A percentile compares a stretch with the other conserved stretches of the same genome.
Evolutionary conservation across 2,888 invertebrate genomes (phyloP).

Genomic region (Drosophila peninsularis): DNA sequence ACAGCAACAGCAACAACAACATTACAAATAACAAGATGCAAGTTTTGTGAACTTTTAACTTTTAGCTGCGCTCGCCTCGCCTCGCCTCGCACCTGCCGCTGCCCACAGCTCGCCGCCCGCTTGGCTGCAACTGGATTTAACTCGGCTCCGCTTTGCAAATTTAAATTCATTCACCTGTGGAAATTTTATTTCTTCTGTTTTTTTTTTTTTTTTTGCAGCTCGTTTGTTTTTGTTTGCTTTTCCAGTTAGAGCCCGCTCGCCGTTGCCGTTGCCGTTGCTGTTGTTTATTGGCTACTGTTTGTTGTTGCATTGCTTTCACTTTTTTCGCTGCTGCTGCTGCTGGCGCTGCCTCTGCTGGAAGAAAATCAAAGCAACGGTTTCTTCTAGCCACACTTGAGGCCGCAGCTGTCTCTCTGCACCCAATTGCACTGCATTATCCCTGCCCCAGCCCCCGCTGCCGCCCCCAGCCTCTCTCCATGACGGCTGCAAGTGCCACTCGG

Average conservation of each 20-base stretch:
- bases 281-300: conserved; percentile 73
- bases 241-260: conserved; percentile 32
- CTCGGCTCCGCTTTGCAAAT: conserved; percentile 50
- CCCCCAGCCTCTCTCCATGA: not conserved
- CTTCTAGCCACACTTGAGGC: conserved; percentile 60
- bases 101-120: not conserved
- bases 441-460: conserved; percentile 3
- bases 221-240: conserved; percentile 35
- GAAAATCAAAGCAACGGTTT: conserved; percentile 69
- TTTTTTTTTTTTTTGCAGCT: conserved; percentile 13
- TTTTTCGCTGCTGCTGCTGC: conserved; percentile 49
- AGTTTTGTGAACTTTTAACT: conserved; percentile 66
- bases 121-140: conserved; percentile 46
- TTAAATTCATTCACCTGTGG: conserved; percentile 79
- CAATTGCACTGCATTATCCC: conserved; percentile 12
- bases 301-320: conserved; percentile 74
- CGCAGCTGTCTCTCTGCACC: conserved; percentile 30
- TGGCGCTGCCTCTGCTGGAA: conserved; percentile 23
- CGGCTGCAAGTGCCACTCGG: conserved; percentile 51
- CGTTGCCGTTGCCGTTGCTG: conserved; percentile 34
- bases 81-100: too few relatives aligned
- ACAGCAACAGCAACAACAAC: conserved; percentile 5
- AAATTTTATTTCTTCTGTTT: conserved; percentile 59
- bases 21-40: conserved; percentile 46
- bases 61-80: conserved; percentile 18